Evolutionary conservation across 2,113 vertebrate genomes (phyloP).

Genomic region (Forbesichthys papilliferus): DNA sequence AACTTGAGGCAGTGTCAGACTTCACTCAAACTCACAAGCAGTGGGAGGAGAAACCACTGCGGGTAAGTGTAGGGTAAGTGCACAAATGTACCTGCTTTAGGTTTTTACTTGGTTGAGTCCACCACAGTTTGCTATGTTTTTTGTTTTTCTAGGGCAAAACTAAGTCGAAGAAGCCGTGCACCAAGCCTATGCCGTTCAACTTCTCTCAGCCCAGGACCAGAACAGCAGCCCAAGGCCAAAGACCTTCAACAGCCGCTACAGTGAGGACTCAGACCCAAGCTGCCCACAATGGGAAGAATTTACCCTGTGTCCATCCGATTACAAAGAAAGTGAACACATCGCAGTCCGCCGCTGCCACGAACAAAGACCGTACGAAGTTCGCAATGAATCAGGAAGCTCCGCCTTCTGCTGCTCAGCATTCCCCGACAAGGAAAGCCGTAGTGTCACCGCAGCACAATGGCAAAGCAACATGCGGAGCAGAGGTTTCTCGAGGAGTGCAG

Average conservation of each 20-base stretch:
- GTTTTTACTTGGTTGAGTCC: neutral
- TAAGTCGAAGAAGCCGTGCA: slow-evolving; percentile 67
- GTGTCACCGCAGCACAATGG: neutral
- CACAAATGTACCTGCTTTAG: neutral
- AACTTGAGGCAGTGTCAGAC: slow-evolving; percentile 38
- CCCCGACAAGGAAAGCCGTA: neutral
- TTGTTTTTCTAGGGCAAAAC: slow-evolving; percentile 64
- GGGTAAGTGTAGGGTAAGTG: slow-evolving; percentile 54
- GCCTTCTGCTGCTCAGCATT: slow-evolving; percentile 1
- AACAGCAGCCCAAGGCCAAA: slow-evolving; percentile 16
- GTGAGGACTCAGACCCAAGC: slow-evolving; percentile 3
- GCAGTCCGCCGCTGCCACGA: slow-evolving; percentile 2
- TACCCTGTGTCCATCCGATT: slow-evolving; percentile 15
- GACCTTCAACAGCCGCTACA: neutral
- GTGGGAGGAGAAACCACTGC: slow-evolving; percentile 72
- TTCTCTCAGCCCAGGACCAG: slow-evolving; percentile 55
- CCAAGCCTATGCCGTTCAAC: slow-evolving; percentile 73
- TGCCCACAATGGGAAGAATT: slow-evolving; percentile 12
- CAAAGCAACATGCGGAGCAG: neutral
- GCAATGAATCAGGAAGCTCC: neutral
- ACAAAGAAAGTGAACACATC: slow-evolving; percentile 23
- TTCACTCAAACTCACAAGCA: slow-evolving; percentile 50
- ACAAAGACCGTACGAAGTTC: neutral
- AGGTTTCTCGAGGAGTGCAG: slow-evolving; percentile 5
- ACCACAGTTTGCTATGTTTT: neutral